Evolutionary conservation across 2,113 vertebrate genomes (phyloP).

Genomic region (Oryzias woworae): DNA sequence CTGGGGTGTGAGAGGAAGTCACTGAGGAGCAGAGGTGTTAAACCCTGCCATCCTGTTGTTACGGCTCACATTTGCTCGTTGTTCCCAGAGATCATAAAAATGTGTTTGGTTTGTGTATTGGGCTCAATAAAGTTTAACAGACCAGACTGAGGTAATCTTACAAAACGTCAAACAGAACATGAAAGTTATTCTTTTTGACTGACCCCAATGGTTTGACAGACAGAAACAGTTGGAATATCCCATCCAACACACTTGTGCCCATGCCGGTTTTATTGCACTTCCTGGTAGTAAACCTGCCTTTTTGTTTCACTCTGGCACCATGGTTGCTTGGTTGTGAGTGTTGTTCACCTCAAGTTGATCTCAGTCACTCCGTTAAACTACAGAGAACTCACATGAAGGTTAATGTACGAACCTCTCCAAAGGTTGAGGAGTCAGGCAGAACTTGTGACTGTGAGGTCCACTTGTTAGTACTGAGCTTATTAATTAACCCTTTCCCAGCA

Average conservation of each 20-base stretch:
- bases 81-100: conserved; percentile 42
- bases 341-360: conserved; percentile 35
- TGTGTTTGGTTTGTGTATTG: conserved; percentile 28
- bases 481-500: no score
- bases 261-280: neutral
- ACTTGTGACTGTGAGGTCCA: no score
- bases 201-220: no score
- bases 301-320: conserved; percentile 26
- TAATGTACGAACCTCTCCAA: no score
- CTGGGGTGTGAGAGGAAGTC: conserved; percentile 69
- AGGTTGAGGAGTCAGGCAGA: no score
- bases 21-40: conserved; percentile 69
- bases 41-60: conserved; percentile 76
- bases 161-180: conserved; percentile 11
- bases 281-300: conserved; percentile 13
- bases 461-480: no score
- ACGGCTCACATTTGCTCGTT: conserved; percentile 74
- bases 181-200: conserved; percentile 14
- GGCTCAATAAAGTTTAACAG: conserved; percentile 18
- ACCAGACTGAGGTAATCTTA: conserved; percentile 34
- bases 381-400: conserved; percentile 30
- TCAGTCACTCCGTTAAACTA: conserved; percentile 55
- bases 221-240: no score
- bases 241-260: no score
- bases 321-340: conserved; percentile 38